Percentiles rank a stretch among this genome's conserved stretches.
These are phyloP conservation scores for Hyposmocoma kahamanoa DNA, from an alignment of 1,140 invertebrate genomes.

Conservation along the genomic window DNA sequence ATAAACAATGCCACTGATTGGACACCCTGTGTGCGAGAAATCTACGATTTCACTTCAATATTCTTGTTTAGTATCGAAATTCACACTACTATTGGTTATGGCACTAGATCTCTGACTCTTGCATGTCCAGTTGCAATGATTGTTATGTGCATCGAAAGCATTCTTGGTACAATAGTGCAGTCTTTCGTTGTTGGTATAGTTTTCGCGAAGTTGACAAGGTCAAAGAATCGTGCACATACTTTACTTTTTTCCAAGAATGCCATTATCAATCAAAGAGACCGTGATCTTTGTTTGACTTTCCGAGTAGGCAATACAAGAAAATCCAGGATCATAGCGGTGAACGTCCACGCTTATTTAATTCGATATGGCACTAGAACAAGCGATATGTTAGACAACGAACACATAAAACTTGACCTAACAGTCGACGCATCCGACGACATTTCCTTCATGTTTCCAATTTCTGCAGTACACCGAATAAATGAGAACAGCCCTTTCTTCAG, in stretches of 20 bases:
- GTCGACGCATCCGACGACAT: conserved; percentile 83
- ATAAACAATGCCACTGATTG: conserved; percentile 23
- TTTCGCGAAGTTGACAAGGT: conserved; percentile 94
- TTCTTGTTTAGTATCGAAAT: conserved; percentile 80
- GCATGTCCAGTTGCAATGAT: conserved; percentile 94
- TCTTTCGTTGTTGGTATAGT: conserved; percentile 80
- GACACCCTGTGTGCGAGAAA: conserved; percentile 73
- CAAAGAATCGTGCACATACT: conserved; percentile 93
- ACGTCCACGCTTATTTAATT: conserved; percentile 87
- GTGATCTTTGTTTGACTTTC: conserved; percentile 89
- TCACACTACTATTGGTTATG: conserved; percentile 78
- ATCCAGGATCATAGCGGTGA: conserved; percentile 91
- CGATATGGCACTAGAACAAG: conserved; percentile 83
- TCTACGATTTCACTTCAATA: conserved; percentile 75
- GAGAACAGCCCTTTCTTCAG: conserved; percentile 83
- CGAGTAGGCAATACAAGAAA: conserved; percentile 94
- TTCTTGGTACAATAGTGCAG: conserved; percentile 91
- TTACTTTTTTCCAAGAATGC: conserved; percentile 91
- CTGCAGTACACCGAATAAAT: conserved; percentile 82
- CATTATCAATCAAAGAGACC: conserved; percentile 87
- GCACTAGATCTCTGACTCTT: conserved; percentile 78
- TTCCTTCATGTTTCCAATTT: conserved; percentile 91
- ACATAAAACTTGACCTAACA: conserved; percentile 79
- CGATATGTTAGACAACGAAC: conserved; percentile 80
- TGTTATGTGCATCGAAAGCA: conserved; percentile 95